Conservation (phyloP, 2,113 vertebrate species). For the Blennius ocellaris region DNA sequence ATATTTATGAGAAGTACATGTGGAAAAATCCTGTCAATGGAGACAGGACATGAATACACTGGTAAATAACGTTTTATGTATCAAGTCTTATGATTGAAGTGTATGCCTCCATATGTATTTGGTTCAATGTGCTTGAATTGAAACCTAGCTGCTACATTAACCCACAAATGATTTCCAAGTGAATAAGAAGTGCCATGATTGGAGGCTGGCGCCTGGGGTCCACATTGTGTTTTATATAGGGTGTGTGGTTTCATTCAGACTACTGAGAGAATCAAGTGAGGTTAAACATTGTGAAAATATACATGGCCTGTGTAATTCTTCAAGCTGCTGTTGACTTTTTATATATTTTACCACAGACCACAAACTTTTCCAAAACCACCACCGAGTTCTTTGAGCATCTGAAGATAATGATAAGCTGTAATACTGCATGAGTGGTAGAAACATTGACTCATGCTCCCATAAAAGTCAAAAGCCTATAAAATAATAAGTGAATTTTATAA, state of each 20-base stretch:
- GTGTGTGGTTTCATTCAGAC: too few relatives aligned
- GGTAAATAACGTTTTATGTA: slow-evolving; percentile 10
- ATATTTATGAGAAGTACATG: too few relatives aligned
- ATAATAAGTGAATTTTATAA: too few relatives aligned
- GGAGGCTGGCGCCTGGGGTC: too few relatives aligned
- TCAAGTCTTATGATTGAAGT: slow-evolving; percentile 10
- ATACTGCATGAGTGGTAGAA: neutral
- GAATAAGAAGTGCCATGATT: neutral
- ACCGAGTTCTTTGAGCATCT: slow-evolving; percentile 4
- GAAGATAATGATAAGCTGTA: slow-evolving; percentile 17
- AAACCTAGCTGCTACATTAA: slow-evolving; percentile 17
- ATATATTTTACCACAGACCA: slow-evolving; percentile 31
- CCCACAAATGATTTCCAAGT: too few relatives aligned
- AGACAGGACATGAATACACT: too few relatives aligned
- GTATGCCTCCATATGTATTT: slow-evolving; percentile 8
- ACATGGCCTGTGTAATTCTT: neutral
- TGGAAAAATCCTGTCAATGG: too few relatives aligned
- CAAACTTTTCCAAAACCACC: slow-evolving; percentile 9
- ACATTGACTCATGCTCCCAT: neutral
- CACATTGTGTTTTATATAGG: too few relatives aligned
- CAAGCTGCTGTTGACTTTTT: slow-evolving; percentile 14
- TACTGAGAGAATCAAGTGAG: slow-evolving; percentile 5
- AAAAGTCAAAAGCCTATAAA: too few relatives aligned
- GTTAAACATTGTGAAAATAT: slow-evolving; percentile 37
- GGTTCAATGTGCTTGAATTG: neutral